Base-by-base conservation (phyloP, 2,113 vertebrate genomes). In the Dicrurus megarhynchus region DNA sequence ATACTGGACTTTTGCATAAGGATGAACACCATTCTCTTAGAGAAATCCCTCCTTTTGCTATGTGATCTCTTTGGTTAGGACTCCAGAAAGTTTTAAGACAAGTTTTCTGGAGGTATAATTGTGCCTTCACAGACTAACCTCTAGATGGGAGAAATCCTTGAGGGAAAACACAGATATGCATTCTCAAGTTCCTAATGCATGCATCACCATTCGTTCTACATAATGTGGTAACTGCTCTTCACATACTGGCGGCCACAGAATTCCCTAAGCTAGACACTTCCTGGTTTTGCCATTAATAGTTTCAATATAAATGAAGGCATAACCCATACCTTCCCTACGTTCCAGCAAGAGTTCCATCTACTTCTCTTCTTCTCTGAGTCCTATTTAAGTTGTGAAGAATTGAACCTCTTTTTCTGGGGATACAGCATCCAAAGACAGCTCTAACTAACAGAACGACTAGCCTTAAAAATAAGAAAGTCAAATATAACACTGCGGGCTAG, bases 121-220 rank as follows among this genome's bases (percentile, higher is more conserved):
- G 37, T 67, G 28, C 33, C 64, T 65, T 80, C 52, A 57, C 9
- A 80, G 22, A 46, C 33, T 28, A 16, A 42, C 7, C 6, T 77
- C 27, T 83, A 22, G 16, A 22, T 13, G 12, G n/a, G 32, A 69
- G 23, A 52, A 71, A 88, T 30, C 22, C 22, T 44, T 49, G 18
- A 71, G 32, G 49, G 44, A 87, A 82, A 93, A 33, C 39, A 71
- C 19, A 46, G 26, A 50, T 50, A 9, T 39, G 11, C n/a, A 81
- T 28, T 24, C 13, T 53, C 15, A 71, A 0, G 0, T 68, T 92
- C 37, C 33, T 68, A 57, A 64, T 27, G 33, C 8, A 35, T 7
- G 9, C 19, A 27, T 35, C 23, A 41, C 15, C 37, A 53, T 57
- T 84, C 26, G 11, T 64, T 68, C 68, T 46, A 27, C 13, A 18